Evolutionary conservation across 2,888 invertebrate genomes (phyloP).

Genomic region (Scaptomyza caliginosa): DNA sequence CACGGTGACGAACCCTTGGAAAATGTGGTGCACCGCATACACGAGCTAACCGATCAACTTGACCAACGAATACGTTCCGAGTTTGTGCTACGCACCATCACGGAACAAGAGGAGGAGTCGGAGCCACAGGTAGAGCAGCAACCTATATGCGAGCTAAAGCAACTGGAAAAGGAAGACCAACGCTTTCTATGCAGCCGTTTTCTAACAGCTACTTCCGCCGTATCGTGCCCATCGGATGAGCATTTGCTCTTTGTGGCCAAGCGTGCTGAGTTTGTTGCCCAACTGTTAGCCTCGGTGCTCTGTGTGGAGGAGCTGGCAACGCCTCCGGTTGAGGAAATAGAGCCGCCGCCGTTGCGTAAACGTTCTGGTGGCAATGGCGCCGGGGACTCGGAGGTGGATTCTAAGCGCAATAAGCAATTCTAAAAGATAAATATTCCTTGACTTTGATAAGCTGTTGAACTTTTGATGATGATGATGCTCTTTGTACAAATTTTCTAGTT

Average conservation of each 20-base stretch:
- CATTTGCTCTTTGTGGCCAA: constrained; percentile 39
- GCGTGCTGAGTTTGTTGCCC: constrained; percentile 65
- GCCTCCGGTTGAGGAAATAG: not conserved
- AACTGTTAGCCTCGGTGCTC: constrained; percentile 57
- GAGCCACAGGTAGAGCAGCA: not conserved
- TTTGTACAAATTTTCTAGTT: constrained; percentile 37
- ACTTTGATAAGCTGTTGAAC: constrained; percentile 8
- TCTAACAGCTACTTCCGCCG: constrained; percentile 2
- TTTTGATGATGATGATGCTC: constrained; percentile 8
- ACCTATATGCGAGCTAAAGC: constrained; percentile 12
- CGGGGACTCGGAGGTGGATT: constrained; percentile 52
- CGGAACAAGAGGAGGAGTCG: constrained; percentile 34
- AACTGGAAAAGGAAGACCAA: constrained; percentile 32
- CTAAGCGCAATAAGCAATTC: constrained; percentile 26
- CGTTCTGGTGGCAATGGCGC: constrained; percentile 49
- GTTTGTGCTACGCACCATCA: constrained; percentile 25
- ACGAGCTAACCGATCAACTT: constrained; percentile 30
- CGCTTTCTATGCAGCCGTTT: constrained; percentile 58
- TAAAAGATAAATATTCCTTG: constrained; percentile 8
- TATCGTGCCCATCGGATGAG: constrained; percentile 13
- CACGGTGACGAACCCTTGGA: constrained; percentile 7
- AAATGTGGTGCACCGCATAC: constrained; percentile 13
- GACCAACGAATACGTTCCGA: constrained; percentile 1
- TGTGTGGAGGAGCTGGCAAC: constrained; percentile 49
- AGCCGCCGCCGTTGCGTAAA: constrained; percentile 5